Percentiles rank a stretch among this genome's conserved stretches.
These are phyloP conservation scores for Stigmatopora argus DNA, from an alignment of 2,113 vertebrate genomes.

Conservation along the genomic window DNA sequence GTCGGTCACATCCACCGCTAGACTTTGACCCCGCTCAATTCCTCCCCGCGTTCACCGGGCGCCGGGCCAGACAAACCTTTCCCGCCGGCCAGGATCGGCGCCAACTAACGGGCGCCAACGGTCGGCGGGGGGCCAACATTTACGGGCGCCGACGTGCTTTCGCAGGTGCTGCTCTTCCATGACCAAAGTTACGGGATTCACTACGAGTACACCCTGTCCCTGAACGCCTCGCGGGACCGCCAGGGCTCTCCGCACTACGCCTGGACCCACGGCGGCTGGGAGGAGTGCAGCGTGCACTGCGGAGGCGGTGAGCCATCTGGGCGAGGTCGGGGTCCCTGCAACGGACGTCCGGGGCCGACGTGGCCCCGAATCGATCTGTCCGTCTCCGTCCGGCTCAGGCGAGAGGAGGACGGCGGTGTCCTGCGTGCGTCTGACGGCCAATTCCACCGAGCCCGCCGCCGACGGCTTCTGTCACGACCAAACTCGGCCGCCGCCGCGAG, in stretches of 20 bases:
- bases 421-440: conserved; percentile 85
- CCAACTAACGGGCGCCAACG: too few relatives aligned
- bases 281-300: conserved; percentile 86
- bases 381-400: conserved; percentile 59
- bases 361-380: too few relatives aligned
- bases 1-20: conserved; percentile 65
- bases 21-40: too few relatives aligned
- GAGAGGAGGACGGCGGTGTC: conserved; percentile 86
- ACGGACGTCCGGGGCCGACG: too few relatives aligned
- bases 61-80: too few relatives aligned
- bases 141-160: too few relatives aligned
- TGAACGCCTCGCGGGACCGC: conserved; percentile 75
- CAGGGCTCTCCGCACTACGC: conserved; percentile 74
- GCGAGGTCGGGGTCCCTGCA: background rate
- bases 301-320: conserved; percentile 80
- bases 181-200: conserved; percentile 95
- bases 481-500: conserved; percentile 79
- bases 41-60: too few relatives aligned
- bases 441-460: conserved; percentile 81
- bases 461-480: conserved; percentile 79
- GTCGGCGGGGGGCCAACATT: too few relatives aligned
- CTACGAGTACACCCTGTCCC: conserved; percentile 93
- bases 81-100: too few relatives aligned
- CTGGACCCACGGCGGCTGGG: conserved; percentile 95
- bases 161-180: conserved; percentile 90